These are phyloP conservation scores for Archivesica marissinica DNA, from an alignment of 1,140 invertebrate genomes.

Conservation along the genomic window DNA sequence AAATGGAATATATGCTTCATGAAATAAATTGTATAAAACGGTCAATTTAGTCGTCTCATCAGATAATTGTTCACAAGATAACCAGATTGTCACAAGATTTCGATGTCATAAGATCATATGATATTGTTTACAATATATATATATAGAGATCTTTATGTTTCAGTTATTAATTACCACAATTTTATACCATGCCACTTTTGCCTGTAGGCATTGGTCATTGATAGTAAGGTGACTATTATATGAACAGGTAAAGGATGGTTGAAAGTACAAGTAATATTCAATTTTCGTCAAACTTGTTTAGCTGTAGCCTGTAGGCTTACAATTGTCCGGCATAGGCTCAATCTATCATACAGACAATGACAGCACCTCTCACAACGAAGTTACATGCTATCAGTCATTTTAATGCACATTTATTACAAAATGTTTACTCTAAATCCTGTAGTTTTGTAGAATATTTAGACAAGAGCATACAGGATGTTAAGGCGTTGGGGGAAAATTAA, in stretches of 20 bases:
- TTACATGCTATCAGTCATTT: slow-evolving; percentile 27
- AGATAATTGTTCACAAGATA: slow-evolving; percentile 25
- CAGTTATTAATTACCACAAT: slow-evolving; percentile 18
- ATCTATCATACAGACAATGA: slow-evolving; percentile 21
- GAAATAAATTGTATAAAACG: too few relatives aligned
- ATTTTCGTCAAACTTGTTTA: slow-evolving; percentile 30
- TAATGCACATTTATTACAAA: slow-evolving; percentile 16
- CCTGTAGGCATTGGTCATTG: slow-evolving; percentile 18
- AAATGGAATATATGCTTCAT: too few relatives aligned
- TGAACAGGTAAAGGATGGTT: slow-evolving; percentile 18
- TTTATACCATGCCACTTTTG: slow-evolving; percentile 12
- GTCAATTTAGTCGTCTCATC: too few relatives aligned
- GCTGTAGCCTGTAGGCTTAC: slow-evolving; percentile 13
- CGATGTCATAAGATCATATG: slow-evolving; percentile 29
- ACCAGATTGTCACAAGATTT: slow-evolving; percentile 5
- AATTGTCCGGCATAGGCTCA: neutral
- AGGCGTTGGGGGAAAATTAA: too few relatives aligned
- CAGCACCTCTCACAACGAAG: neutral
- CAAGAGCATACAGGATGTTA: too few relatives aligned
- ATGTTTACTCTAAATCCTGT: slow-evolving; percentile 11
- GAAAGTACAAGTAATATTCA: slow-evolving; percentile 24
- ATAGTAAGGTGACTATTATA: slow-evolving; percentile 14
- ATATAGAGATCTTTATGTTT: neutral
- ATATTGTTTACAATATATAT: slow-evolving; percentile 7
- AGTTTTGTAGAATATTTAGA: neutral